Percentiles rank a stretch among this genome's conserved stretches.
phyloP scores from a whole-genome alignment of 2,797 vertebrate genomes.

The Chelon labrosus region DNA sequence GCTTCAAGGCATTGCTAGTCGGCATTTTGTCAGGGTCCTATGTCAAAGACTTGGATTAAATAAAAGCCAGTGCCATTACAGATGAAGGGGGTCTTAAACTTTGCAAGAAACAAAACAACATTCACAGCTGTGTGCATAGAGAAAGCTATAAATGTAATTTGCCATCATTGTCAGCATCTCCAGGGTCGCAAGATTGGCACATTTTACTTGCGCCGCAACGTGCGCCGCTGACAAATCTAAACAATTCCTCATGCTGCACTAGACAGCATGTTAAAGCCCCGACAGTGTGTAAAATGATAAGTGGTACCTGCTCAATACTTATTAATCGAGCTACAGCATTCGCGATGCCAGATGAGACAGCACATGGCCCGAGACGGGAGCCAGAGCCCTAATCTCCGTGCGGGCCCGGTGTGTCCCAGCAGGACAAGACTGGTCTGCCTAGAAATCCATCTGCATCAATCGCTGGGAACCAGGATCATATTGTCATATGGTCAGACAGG shows the following conservation, averaged over 20 bases:
- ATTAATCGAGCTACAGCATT: not conserved
- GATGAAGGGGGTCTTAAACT: constrained; percentile 6
- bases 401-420: constrained; percentile 51
- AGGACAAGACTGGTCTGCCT: constrained; percentile 57
- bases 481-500: constrained; percentile 46
- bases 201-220: not conserved
- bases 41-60: constrained; percentile 35
- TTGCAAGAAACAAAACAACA: constrained; percentile 6
- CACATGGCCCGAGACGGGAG: constrained; percentile 39
- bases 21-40: constrained; percentile 8
- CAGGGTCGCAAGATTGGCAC: too few species aligned
- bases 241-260: not conserved
- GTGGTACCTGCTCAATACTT: not conserved
- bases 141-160: not conserved
- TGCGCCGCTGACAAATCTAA: constrained; percentile 1
- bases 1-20: not conserved
- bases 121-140: not conserved
- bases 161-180: constrained; percentile 22
- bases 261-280: not conserved
- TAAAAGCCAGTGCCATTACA: constrained; percentile 11
- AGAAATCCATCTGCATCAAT: constrained; percentile 62
- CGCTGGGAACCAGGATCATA: constrained; percentile 38
- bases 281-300: not conserved
- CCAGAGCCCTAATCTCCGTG: constrained; percentile 50
- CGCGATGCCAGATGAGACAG: constrained; percentile 31